phyloP scores from a whole-genome alignment of 1,140 invertebrate species.

The Idris sp. region DNA sequence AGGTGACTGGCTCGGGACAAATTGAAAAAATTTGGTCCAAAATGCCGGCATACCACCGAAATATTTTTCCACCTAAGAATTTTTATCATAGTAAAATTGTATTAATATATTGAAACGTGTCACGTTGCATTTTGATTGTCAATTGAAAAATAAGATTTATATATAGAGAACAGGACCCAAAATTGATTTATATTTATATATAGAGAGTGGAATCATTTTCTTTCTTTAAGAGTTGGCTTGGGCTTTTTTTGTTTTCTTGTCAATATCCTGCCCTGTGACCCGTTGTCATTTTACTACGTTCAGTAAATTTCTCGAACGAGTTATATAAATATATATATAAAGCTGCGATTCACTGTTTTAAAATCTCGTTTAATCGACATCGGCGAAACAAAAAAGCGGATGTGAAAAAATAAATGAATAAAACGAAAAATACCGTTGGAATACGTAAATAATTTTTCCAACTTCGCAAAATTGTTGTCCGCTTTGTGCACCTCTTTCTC shows the following conservation, averaged over 20 bases:
- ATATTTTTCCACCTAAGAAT: slow-evolving; percentile 47
- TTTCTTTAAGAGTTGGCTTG: slow-evolving; percentile 25
- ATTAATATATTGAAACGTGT: slow-evolving; percentile 32
- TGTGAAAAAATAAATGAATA: slow-evolving; percentile 51
- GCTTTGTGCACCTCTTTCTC: slow-evolving; percentile 11
- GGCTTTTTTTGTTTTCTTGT: slow-evolving; percentile 42
- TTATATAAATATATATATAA: too few species aligned
- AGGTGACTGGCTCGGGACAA: slow-evolving; percentile 49
- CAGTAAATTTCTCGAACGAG: slow-evolving; percentile 69
- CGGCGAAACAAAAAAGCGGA: slow-evolving; percentile 52
- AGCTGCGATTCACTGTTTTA: slow-evolving; percentile 62
- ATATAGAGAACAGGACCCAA: too few species aligned
- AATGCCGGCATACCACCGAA: slow-evolving; percentile 36
- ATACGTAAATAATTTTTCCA: slow-evolving; percentile 60
- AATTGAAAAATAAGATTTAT: too few species aligned
- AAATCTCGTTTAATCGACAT: slow-evolving; percentile 74
- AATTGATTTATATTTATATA: slow-evolving; percentile 28
- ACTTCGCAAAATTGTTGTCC: slow-evolving; percentile 31
- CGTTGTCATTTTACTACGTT: slow-evolving; percentile 62
- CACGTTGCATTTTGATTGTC: slow-evolving; percentile 7
- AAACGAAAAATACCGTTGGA: slow-evolving; percentile 48
- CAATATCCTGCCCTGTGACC: slow-evolving; percentile 54
- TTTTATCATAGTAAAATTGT: slow-evolving; percentile 37
- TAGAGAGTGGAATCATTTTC: slow-evolving; percentile 25
- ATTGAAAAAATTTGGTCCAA: slow-evolving; percentile 49